Conservation (phyloP, 2,888 invertebrate species). For the Dyspetes luteomarginatus region DNA sequence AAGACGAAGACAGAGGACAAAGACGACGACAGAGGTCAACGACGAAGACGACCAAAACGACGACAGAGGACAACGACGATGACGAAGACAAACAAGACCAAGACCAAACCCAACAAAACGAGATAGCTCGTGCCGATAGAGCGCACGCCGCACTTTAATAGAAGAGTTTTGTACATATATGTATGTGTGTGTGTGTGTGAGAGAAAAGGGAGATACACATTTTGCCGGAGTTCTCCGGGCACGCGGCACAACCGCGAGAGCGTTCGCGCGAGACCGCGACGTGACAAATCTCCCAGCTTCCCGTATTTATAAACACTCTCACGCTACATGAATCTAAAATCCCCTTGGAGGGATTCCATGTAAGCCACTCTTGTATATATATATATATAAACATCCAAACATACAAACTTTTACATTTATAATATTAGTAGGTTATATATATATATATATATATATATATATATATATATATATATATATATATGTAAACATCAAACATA, state of each 20-base stretch:
- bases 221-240: slow-evolving; percentile 22
- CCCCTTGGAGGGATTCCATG: slow-evolving; percentile 73
- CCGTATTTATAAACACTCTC: slow-evolving; percentile 82
- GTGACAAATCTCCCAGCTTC: slow-evolving; percentile 81
- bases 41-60: slow-evolving; percentile 31
- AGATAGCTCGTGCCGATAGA: slow-evolving; percentile 43
- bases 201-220: slow-evolving; percentile 14
- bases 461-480: background rate
- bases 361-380: slow-evolving; percentile 69
- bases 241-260: slow-evolving; percentile 61
- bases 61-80: slow-evolving; percentile 32
- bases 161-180: no score
- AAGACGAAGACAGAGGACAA: slow-evolving; percentile 29
- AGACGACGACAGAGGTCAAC: slow-evolving; percentile 14
- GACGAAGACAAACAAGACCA: slow-evolving; percentile 20
- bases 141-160: no score
- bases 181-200: background rate
- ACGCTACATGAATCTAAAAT: slow-evolving; percentile 80
- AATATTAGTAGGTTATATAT: no score
- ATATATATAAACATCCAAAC: slow-evolving; percentile 37
- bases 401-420: no score
- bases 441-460: background rate
- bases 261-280: slow-evolving; percentile 73
- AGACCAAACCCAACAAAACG: slow-evolving; percentile 22
- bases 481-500: no score